These are phyloP conservation scores for Ctenomys sociabilis DNA, from an alignment of 2,113 vertebrate genomes.

Conservation along the genomic window DNA sequence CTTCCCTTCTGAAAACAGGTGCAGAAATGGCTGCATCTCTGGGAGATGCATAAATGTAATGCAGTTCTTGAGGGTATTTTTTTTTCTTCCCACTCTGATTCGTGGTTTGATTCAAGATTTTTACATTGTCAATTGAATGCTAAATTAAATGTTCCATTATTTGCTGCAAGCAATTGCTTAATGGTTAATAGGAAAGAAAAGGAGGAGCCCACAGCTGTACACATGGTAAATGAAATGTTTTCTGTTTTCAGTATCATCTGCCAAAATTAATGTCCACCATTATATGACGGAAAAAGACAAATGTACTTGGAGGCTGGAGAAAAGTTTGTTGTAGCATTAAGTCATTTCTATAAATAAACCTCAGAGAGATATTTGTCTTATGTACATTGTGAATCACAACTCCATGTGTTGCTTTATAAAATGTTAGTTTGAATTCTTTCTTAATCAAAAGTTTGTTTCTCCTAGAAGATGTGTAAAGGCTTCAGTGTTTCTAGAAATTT, in stretches of 20 bases:
- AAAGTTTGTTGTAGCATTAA: conserved; percentile 60
- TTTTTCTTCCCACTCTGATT: conserved; percentile 24
- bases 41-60: not conserved
- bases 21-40: not conserved
- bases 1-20: conserved; percentile 63
- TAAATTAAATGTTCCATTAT: conserved; percentile 61
- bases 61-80: conserved; percentile 38
- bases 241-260: conserved; percentile 62
- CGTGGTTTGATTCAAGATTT: conserved; percentile 30
- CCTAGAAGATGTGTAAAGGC: not conserved
- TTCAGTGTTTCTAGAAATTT: not conserved
- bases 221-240: conserved; percentile 48
- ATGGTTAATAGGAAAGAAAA: conserved; percentile 69
- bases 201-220: conserved; percentile 63
- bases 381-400: not conserved
- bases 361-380: not conserved
- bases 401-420: not conserved
- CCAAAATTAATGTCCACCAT: conserved; percentile 58
- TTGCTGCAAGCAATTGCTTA: conserved; percentile 58
- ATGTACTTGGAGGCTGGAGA: conserved; percentile 48
- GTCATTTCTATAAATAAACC: conserved; percentile 47
- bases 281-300: conserved; percentile 47
- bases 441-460: conserved; percentile 51
- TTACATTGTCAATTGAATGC: conserved; percentile 45
- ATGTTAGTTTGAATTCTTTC: conserved; percentile 24